These are phyloP conservation scores for Cuculus canorus DNA, from an alignment of 2,797 vertebrate species.

Conservation along the genomic window DNA sequence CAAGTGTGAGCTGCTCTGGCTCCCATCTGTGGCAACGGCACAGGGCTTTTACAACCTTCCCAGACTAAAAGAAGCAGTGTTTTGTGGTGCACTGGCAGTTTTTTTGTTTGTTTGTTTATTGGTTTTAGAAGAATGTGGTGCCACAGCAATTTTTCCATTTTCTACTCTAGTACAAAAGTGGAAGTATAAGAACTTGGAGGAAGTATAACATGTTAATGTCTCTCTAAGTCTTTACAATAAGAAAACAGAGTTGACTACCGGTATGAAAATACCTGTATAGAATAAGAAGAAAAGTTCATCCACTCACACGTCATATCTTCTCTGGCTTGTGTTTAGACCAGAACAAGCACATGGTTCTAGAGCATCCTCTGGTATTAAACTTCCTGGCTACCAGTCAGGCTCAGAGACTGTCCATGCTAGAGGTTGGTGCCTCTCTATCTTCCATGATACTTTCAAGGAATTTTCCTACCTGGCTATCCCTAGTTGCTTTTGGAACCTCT, in stretches of 20 bases:
- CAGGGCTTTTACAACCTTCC: background rate
- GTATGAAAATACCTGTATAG: background rate
- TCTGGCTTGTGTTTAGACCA: background rate
- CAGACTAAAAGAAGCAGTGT: background rate
- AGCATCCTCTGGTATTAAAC: background rate
- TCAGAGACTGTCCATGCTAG: background rate
- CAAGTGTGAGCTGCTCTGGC: background rate
- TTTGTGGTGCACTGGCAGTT: background rate
- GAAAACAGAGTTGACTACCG: background rate
- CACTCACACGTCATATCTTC: background rate
- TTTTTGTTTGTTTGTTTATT: background rate
- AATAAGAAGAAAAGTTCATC: background rate
- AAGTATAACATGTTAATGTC: background rate
- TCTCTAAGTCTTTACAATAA: background rate
- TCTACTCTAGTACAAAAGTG: background rate
- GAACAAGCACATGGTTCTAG: background rate
- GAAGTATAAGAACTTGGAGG: background rate
- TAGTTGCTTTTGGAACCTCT: background rate
- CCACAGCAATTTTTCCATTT: background rate
- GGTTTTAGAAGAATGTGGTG: background rate
- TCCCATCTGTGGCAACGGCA: background rate
- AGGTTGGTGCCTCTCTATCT: background rate
- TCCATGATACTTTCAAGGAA: background rate
- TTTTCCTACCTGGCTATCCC: background rate
- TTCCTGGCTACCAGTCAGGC: background rate